Conservation (phyloP, 2,113 vertebrate genomes). For the Neotragus moschatus region DNA sequence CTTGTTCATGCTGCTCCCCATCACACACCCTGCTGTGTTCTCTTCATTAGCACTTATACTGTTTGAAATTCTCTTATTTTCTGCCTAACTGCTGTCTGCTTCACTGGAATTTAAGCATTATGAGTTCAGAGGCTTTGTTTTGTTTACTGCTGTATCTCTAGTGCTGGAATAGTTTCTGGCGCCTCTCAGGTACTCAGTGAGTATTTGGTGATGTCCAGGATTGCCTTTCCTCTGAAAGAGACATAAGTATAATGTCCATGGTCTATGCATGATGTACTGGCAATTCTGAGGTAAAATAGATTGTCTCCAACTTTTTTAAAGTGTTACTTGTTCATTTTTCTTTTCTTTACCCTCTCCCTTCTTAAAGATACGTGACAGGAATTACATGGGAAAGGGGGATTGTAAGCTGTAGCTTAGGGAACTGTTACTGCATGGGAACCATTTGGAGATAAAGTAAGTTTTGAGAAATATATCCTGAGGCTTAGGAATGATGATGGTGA, state of each 20-base stretch:
- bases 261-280: background rate
- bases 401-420: background rate
- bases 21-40: background rate
- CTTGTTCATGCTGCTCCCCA: background rate
- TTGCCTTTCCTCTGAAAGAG: background rate
- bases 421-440: background rate
- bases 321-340: background rate
- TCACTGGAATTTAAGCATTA: background rate
- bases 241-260: background rate
- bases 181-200: background rate
- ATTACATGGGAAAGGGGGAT: background rate
- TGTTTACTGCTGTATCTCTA: background rate
- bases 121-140: background rate
- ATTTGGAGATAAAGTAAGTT: background rate
- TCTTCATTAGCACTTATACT: background rate
- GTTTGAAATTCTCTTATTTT: constrained; percentile 7
- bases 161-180: background rate
- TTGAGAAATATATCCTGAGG: background rate
- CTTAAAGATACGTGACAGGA: background rate
- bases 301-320: background rate
- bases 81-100: background rate
- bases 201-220: background rate
- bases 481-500: background rate
- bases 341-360: background rate
- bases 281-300: background rate